These are phyloP conservation scores for Condylura cristata DNA, from an alignment of 2,113 vertebrate species.

Conservation along the genomic window DNA sequence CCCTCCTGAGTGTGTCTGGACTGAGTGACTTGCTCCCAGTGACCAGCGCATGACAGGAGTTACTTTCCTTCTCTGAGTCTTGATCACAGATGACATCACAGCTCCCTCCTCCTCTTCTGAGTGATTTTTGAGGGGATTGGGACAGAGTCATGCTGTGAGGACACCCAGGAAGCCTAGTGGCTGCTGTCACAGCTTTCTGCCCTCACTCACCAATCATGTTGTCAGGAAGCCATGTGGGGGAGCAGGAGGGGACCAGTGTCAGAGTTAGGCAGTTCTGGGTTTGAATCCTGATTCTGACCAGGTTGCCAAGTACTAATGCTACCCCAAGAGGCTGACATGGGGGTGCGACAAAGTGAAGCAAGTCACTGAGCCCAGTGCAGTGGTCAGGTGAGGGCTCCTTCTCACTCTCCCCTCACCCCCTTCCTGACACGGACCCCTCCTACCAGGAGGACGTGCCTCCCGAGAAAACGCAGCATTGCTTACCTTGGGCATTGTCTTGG, in stretches of 20 bases:
- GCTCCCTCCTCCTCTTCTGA: not conserved
- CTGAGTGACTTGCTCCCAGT: not conserved
- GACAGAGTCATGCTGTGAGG: not conserved
- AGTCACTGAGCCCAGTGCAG: not conserved
- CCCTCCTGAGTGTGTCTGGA: not conserved
- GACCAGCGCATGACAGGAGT: not conserved
- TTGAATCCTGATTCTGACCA: not conserved
- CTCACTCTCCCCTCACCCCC: not conserved
- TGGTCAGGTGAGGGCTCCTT: not conserved
- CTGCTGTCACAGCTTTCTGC: no score
- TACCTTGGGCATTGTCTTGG: not conserved
- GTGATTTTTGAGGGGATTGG: accelerated
- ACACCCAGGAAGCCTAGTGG: not conserved
- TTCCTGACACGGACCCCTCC: not conserved
- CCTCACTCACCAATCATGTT: not conserved
- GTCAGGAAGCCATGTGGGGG: not conserved
- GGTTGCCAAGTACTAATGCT: not conserved
- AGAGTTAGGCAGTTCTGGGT: not conserved
- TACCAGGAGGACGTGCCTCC: not conserved
- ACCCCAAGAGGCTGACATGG: not conserved
- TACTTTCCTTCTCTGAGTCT: accelerated
- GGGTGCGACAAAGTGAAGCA: not conserved
- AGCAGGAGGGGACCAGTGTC: not conserved
- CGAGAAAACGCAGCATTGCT: not conserved
- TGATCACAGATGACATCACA: no score